Percentiles rank a stretch among this genome's conserved stretches.
Conservation (phyloP, 2,888 invertebrate genomes). For the Physocephala rufipes region DNA sequence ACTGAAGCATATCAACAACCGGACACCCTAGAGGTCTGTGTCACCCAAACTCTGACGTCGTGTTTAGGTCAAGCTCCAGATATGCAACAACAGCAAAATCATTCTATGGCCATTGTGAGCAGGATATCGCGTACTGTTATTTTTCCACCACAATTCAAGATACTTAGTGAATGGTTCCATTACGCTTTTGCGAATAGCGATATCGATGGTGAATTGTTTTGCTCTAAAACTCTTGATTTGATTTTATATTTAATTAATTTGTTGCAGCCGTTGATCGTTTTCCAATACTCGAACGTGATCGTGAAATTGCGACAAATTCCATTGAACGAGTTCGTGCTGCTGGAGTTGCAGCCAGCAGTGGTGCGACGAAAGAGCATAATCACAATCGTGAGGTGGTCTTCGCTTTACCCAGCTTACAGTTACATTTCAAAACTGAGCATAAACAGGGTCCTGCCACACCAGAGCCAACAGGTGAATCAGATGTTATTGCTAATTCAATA, state of each 20-base stretch:
- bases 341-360: constrained; percentile 63
- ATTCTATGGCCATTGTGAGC: constrained; percentile 94
- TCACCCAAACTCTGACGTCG: constrained; percentile 91
- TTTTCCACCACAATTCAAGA: constrained; percentile 95
- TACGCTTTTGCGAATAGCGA: constrained; percentile 96
- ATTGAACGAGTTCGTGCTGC: constrained; percentile 68
- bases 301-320: constrained; percentile 70
- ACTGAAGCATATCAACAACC: constrained; percentile 91
- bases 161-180: constrained; percentile 94
- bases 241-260: background rate
- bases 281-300: constrained; percentile 85
- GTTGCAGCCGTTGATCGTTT: constrained; percentile 85
- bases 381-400: constrained; percentile 96
- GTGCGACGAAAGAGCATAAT: constrained; percentile 76
- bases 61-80: constrained; percentile 80
- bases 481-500: background rate
- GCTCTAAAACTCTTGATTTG: background rate
- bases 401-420: constrained; percentile 90
- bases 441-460: constrained; percentile 80
- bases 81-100: constrained; percentile 72
- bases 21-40: constrained; percentile 78
- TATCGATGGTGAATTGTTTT: constrained; percentile 78
- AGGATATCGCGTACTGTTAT: constrained; percentile 89
- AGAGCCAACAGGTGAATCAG: constrained; percentile 69
- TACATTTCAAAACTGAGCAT: constrained; percentile 93